phyloP scores from a whole-genome alignment of 2,888 invertebrate species.

The Timandra comae region DNA sequence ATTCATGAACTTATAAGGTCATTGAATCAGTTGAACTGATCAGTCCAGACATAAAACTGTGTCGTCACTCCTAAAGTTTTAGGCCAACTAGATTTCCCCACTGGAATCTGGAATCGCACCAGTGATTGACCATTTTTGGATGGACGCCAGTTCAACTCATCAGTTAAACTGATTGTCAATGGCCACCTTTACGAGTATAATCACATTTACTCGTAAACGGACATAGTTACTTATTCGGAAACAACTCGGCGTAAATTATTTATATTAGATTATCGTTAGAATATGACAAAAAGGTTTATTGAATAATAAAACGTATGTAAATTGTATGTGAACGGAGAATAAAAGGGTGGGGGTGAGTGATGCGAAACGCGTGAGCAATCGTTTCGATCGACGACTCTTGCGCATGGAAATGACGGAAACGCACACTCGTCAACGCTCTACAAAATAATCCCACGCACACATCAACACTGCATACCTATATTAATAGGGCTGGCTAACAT shows the following conservation, averaged over 20 bases:
- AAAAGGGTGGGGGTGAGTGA: slow-evolving; percentile 65
- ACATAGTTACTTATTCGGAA: slow-evolving; percentile 21
- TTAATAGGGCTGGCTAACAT: slow-evolving; percentile 17
- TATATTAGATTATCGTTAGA: slow-evolving; percentile 63
- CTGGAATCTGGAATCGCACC: no score
- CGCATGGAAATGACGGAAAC: slow-evolving; percentile 67
- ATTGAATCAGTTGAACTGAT: no score
- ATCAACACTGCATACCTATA: slow-evolving; percentile 17
- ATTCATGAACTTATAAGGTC: slow-evolving; percentile 6
- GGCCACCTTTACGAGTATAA: no score
- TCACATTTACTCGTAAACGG: slow-evolving; percentile 17
- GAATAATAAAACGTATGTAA: slow-evolving; percentile 62
- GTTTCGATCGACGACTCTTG: slow-evolving; percentile 67
- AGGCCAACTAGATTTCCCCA: no score
- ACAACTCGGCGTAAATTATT: slow-evolving; percentile 23
- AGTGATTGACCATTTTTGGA: no score
- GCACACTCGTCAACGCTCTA: slow-evolving; percentile 30
- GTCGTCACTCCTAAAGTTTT: no score
- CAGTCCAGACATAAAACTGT: no score
- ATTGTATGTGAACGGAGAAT: slow-evolving; percentile 66
- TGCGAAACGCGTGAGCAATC: slow-evolving; percentile 75
- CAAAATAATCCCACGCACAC: slow-evolving; percentile 22
- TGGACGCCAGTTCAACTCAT: no score
- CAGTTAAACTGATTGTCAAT: no score
- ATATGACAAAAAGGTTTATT: slow-evolving; percentile 48